Evolutionary conservation across 2,113 vertebrate species (phyloP).

Genomic region (Montifringilla adamsi): DNA sequence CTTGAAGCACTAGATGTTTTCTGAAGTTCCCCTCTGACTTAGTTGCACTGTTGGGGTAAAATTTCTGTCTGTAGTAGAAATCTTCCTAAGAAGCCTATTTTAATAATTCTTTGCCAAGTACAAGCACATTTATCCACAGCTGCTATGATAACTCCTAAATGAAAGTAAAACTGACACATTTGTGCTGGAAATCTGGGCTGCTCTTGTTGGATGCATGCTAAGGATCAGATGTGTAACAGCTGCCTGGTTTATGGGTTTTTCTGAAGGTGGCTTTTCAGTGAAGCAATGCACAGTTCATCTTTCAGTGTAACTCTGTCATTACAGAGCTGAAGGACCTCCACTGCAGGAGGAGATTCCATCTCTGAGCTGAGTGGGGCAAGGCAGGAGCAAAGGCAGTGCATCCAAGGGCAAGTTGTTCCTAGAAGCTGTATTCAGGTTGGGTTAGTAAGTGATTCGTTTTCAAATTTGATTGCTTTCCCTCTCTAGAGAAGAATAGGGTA

Average conservation of each 20-base stretch:
- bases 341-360: neutral
- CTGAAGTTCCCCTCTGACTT: neutral
- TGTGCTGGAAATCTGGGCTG: neutral
- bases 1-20: neutral
- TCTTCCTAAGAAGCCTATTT: neutral
- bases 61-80: neutral
- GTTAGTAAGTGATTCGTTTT: neutral
- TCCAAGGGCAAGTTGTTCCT: neutral
- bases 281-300: neutral
- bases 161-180: neutral
- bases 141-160: neutral
- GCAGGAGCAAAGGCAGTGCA: neutral
- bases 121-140: neutral
- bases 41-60: neutral
- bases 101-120: neutral
- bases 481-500: neutral
- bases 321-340: neutral
- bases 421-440: neutral
- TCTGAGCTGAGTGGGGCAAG: neutral
- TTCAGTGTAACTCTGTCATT: neutral
- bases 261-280: neutral
- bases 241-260: neutral
- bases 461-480: neutral
- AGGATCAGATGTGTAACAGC: neutral
- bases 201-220: neutral